Conservation (phyloP, 1,140 invertebrate species). For the Drosophila bocqueti region DNA sequence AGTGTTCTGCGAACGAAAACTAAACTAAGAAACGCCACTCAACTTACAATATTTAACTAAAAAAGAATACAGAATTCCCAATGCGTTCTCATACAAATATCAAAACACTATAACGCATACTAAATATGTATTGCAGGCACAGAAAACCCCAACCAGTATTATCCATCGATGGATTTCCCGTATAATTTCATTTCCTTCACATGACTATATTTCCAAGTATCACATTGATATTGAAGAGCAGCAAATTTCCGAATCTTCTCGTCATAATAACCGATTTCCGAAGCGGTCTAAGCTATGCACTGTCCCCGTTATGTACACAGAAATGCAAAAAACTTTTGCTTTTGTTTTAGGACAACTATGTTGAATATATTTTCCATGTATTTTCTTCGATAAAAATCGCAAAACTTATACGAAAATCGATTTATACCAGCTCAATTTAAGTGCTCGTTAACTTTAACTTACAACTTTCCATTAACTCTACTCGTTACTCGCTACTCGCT, state of each 20-base stretch:
- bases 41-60: conserved; percentile 3
- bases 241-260: not conserved
- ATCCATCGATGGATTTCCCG: not conserved
- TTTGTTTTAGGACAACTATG: not conserved
- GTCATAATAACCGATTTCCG: not conserved
- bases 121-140: conserved; percentile 16
- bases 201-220: not conserved
- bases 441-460: not conserved
- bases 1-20: conserved; percentile 18
- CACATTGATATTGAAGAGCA: not conserved
- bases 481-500: not conserved
- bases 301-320: not conserved
- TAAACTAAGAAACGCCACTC: conserved; percentile 6
- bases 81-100: conserved; percentile 9
- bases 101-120: conserved; percentile 4
- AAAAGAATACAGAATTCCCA: not conserved
- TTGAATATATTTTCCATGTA: not conserved
- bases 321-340: not conserved
- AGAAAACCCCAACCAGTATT: not conserved
- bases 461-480: too few relatives aligned
- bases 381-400: not conserved
- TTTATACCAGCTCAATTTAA: not conserved
- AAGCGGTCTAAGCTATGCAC: not conserved
- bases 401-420: not conserved
- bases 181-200: not conserved